Evolutionary conservation across 92 coral and sea anemone species (phyloP).

Genomic region (Parazoanthus swiftii): DNA sequence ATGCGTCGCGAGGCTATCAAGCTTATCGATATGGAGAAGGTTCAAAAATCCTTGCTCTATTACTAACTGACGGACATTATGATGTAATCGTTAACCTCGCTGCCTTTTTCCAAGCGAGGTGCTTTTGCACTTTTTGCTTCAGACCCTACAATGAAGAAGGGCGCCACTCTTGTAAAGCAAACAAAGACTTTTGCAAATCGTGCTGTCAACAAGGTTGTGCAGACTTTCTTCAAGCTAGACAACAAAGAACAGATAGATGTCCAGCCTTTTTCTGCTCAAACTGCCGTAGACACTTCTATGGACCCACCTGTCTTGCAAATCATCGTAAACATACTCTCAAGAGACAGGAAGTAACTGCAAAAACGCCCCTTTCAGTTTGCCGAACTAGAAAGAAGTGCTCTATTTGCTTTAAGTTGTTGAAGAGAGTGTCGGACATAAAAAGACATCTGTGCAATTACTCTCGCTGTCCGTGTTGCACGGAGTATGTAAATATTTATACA

Average conservation of each 20-base stretch:
- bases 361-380: not conserved
- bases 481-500: not conserved
- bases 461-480: not conserved
- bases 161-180: not conserved
- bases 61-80: too few species aligned
- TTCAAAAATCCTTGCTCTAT: too few species aligned
- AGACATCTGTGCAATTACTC: not conserved
- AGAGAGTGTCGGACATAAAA: not conserved
- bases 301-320: not conserved
- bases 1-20: too few species aligned
- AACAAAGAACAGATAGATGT: not conserved
- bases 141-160: conserved; percentile 8
- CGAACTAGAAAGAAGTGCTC: not conserved
- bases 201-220: too few species aligned
- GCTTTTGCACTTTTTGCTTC: conserved; percentile 4
- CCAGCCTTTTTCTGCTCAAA: not conserved
- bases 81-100: too few species aligned
- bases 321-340: not conserved
- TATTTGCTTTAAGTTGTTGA: not conserved
- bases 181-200: too few species aligned
- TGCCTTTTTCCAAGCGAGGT: not conserved
- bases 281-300: not conserved
- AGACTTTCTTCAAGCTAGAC: not conserved
- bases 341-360: conserved; percentile 5
- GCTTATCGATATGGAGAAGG: too few species aligned